Evolutionary conservation across 2,797 vertebrate species (phyloP).

Genomic region (Monodelphis domestica): DNA sequence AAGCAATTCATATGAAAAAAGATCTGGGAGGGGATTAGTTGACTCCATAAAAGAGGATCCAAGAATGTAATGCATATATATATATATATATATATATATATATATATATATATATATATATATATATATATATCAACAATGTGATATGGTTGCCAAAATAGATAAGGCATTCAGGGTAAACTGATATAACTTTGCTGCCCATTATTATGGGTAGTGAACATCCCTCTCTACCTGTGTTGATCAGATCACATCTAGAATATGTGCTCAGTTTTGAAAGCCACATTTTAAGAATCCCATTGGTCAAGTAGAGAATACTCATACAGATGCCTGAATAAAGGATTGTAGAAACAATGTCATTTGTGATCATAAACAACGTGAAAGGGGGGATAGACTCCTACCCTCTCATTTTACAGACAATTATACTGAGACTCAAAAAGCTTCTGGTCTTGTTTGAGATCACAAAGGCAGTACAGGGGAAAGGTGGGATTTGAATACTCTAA

Average conservation of each 20-base stretch:
- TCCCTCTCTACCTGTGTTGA: not conserved
- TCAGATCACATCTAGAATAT: not conserved
- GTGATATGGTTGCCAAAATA: not conserved
- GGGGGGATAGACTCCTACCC: no score
- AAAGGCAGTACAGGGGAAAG: no score
- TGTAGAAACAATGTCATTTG: no score
- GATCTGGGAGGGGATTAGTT: not conserved
- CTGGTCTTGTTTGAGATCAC: no score
- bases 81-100: no score
- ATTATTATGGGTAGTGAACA: not conserved
- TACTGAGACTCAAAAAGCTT: no score
- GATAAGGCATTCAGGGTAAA: not conserved
- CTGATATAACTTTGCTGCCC: not conserved
- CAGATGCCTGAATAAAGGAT: not conserved
- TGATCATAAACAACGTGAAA: no score
- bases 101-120: no score
- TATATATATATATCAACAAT: no score
- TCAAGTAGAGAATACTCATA: not conserved
- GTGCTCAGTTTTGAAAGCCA: not conserved
- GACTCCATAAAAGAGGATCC: not conserved
- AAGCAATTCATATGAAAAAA: not conserved
- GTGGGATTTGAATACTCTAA: no score
- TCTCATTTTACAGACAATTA: no score
- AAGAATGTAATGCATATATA: no score
- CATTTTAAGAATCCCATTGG: not conserved